phyloP scores from a whole-genome alignment of 1,140 invertebrate species.

The Penaeus chinensis region DNA sequence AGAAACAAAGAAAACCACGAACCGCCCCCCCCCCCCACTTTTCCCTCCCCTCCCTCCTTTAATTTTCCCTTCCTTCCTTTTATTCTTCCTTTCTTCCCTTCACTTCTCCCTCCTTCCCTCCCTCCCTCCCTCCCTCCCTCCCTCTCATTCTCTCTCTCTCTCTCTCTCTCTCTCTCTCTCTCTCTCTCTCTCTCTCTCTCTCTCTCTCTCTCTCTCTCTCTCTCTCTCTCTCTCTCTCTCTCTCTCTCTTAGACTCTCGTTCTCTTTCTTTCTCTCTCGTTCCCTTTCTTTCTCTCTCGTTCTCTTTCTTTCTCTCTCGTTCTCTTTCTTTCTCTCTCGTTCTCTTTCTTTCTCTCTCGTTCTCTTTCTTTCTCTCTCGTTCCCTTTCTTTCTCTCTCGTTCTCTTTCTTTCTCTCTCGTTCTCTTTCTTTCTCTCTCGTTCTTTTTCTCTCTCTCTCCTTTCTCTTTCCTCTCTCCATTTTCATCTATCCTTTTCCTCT shows the following conservation, averaged over 20 bases:
- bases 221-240: not conserved
- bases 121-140: not conserved
- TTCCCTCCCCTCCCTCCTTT: not conserved
- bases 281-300: not conserved
- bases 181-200: not conserved
- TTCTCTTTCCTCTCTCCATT: too few relatives aligned
- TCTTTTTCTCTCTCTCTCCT: not conserved
- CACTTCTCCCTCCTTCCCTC: not conserved
- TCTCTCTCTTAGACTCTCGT: not conserved
- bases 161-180: not conserved
- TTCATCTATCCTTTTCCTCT: too few relatives aligned
- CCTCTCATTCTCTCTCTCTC: not conserved
- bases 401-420: not conserved
- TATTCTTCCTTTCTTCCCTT: not conserved
- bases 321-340: not conserved
- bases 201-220: not conserved
- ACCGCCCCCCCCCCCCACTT: not conserved
- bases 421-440: constrained; percentile 7
- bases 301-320: not conserved
- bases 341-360: not conserved
- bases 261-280: not conserved
- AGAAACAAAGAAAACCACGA: too few relatives aligned
- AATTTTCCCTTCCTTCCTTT: not conserved
- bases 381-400: not conserved
- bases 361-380: not conserved